Percentiles rank a stretch among this genome's conserved stretches.
These are phyloP conservation scores for Caenorhabditis plicata DNA, from an alignment of 2,888 invertebrate genomes.

Conservation along the genomic window DNA sequence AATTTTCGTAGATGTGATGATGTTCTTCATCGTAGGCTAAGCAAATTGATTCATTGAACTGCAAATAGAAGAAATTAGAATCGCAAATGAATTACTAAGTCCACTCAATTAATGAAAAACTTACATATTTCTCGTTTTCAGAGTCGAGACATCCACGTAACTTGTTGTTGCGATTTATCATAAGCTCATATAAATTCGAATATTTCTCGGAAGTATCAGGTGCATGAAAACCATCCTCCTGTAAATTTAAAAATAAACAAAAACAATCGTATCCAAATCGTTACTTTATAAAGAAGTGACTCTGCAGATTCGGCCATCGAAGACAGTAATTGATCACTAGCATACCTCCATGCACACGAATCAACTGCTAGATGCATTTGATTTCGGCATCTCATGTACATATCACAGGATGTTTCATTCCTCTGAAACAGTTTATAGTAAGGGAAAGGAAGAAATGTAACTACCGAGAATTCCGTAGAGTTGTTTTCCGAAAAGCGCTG, in stretches of 20 bases:
- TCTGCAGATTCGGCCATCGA: conserved; percentile 49
- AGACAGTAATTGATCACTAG: conserved; percentile 36
- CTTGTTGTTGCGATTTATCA: conserved; percentile 44
- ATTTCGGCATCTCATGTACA: conserved; percentile 48
- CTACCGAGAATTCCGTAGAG: no score
- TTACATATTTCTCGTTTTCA: conserved; percentile 41
- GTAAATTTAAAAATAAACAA: no score
- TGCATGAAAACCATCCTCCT: conserved; percentile 47
- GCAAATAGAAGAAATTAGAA: conserved; percentile 8
- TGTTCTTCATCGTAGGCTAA: conserved; percentile 39
- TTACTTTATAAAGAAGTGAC: conserved; percentile 45
- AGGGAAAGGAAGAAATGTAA: no score
- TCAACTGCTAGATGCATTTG: conserved; percentile 56
- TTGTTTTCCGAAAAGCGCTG: conserved; percentile 25
- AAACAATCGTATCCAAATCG: not conserved
- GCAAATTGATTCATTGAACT: conserved; percentile 47
- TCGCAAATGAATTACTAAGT: not conserved
- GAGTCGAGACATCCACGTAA: conserved; percentile 40
- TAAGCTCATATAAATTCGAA: conserved; percentile 39
- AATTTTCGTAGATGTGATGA: conserved; percentile 30
- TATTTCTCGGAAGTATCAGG: conserved; percentile 39
- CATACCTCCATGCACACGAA: conserved; percentile 49
- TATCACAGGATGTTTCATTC: conserved; percentile 49
- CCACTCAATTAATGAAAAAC: conserved; percentile 6
- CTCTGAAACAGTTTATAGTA: conserved; percentile 13